phyloP scores from a whole-genome alignment of 2,888 invertebrate genomes.

The Melanchra persicariae region DNA sequence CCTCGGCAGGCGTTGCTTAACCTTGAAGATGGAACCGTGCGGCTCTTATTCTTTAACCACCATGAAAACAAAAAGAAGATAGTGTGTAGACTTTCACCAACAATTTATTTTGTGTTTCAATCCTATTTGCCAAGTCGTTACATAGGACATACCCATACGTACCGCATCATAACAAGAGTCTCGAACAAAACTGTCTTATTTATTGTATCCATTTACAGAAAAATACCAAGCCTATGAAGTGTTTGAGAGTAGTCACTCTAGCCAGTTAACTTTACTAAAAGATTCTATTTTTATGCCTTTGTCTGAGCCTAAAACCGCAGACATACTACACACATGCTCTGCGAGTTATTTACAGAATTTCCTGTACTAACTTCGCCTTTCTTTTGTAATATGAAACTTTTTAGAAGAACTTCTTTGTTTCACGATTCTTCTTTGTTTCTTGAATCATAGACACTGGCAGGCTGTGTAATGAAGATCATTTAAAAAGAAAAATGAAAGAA shows the following conservation, averaged over 20 bases:
- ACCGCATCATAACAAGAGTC: constrained; percentile 4
- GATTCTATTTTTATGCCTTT: constrained; percentile 38
- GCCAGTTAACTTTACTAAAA: constrained; percentile 32
- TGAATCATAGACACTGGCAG: constrained; percentile 11
- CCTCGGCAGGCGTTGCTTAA: too few relatives aligned
- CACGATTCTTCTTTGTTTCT: constrained; percentile 12
- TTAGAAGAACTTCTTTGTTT: constrained; percentile 15
- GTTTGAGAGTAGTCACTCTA: constrained; percentile 4
- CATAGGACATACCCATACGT: too few relatives aligned
- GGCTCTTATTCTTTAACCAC: too few relatives aligned
- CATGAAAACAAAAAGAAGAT: too few relatives aligned
- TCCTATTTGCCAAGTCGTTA: neutral
- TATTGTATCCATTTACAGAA: neutral
- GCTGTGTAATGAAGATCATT: constrained; percentile 3
- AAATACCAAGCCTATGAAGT: constrained; percentile 3
- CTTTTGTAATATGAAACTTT: constrained; percentile 41
- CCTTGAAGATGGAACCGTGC: too few relatives aligned
- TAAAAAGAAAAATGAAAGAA: neutral
- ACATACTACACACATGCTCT: constrained; percentile 44
- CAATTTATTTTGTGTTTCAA: constrained; percentile 1
- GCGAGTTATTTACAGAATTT: constrained; percentile 37
- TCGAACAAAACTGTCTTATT: constrained; percentile 6
- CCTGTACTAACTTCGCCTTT: neutral
- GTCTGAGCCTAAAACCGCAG: constrained; percentile 18
- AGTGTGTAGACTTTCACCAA: neutral